phyloP scores from a whole-genome alignment of 2,113 vertebrate genomes.

The Oreochromis spilurus region DNA sequence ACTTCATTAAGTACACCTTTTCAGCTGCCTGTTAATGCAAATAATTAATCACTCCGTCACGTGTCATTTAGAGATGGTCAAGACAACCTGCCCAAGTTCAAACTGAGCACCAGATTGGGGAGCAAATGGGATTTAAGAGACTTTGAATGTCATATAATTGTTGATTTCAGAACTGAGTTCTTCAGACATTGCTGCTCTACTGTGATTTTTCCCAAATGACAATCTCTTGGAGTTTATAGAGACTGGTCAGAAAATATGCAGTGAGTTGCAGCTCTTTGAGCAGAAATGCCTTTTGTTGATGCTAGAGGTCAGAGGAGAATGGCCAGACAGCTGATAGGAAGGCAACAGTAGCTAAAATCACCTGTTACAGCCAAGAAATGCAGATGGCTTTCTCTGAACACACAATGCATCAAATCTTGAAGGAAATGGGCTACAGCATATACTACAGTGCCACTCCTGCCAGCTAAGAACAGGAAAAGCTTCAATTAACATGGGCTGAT shows the following conservation, averaged over 20 bases:
- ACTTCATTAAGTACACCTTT: not conserved
- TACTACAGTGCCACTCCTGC: not conserved
- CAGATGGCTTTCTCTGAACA: not conserved
- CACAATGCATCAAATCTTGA: not conserved
- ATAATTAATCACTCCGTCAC: fast-evolving
- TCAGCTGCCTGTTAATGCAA: not conserved
- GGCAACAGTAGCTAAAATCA: not conserved
- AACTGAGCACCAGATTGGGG: not conserved
- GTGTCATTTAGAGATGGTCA: not conserved
- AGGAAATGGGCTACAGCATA: not conserved
- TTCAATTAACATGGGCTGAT: not conserved
- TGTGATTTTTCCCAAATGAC: not conserved
- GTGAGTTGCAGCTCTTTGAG: not conserved
- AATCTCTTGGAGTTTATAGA: not conserved
- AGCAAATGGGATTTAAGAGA: not conserved
- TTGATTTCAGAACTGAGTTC: not conserved
- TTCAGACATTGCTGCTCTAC: not conserved
- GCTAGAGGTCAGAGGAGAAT: not conserved
- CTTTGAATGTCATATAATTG: not conserved
- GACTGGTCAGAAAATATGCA: not conserved
- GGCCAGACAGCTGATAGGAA: not conserved
- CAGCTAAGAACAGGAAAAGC: not conserved
- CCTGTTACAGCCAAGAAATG: not conserved
- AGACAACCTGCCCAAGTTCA: not conserved
- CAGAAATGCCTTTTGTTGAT: not conserved